phyloP scores from a whole-genome alignment of 2,113 vertebrate genomes.

The Oreochromis aureus region DNA sequence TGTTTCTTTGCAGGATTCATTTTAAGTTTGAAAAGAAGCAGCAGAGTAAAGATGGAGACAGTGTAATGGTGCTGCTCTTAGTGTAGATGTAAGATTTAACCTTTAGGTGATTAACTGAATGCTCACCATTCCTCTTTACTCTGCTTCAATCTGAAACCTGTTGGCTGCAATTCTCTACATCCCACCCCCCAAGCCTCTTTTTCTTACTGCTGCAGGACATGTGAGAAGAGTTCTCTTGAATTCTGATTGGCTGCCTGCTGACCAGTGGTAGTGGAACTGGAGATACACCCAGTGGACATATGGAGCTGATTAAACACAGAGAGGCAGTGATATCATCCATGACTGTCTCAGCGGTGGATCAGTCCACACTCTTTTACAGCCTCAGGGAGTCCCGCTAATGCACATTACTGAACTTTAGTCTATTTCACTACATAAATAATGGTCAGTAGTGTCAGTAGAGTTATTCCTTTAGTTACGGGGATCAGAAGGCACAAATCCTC shows the following conservation, averaged over 20 bases:
- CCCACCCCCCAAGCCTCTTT: not conserved
- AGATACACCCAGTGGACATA: conserved; percentile 34
- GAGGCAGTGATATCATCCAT: conserved; percentile 23
- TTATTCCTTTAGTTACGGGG: not conserved
- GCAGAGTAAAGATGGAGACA: not conserved
- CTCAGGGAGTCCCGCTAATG: not conserved
- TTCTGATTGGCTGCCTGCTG: conserved; percentile 38
- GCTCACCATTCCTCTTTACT: not conserved
- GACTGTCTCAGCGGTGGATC: not conserved
- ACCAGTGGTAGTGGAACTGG: not conserved
- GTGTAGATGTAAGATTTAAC: not conserved
- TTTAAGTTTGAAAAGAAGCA: not conserved
- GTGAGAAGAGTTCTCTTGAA: not conserved
- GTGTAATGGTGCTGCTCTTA: not conserved
- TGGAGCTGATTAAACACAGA: conserved; percentile 43
- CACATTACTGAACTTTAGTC: not conserved
- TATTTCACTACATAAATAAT: not conserved
- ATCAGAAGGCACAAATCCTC: not conserved
- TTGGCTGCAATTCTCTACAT: not conserved
- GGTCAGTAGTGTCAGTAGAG: not conserved
- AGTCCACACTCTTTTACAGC: not conserved
- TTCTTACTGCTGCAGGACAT: not conserved
- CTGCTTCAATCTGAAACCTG: not conserved
- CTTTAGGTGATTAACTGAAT: not conserved
- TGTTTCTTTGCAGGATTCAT: not conserved